These are phyloP conservation scores for Ligdia adustata DNA, from an alignment of 2,888 invertebrate genomes.

Conservation along the genomic window DNA sequence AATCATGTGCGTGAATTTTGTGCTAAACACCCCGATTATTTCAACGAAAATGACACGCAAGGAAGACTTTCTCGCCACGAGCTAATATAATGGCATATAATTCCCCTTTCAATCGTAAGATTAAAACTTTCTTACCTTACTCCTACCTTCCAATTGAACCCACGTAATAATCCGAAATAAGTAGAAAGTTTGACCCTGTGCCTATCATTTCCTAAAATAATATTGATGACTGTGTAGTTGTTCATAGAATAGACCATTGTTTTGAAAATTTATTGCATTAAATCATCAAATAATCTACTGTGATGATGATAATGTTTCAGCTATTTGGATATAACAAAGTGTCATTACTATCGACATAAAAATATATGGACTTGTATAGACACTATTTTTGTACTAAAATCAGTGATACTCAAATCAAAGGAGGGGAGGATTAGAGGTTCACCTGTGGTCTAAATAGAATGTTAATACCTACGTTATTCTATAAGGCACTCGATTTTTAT, in stretches of 20 bases:
- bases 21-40: too few species aligned
- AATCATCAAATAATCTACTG: conserved; percentile 4
- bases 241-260: conserved; percentile 22
- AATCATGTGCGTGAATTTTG: neutral
- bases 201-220: conserved; percentile 18
- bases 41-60: conserved; percentile 1
- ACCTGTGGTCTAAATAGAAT: too few species aligned
- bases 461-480: too few species aligned
- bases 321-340: too few species aligned
- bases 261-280: conserved; percentile 4
- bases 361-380: too few species aligned
- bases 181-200: conserved; percentile 45
- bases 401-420: too few species aligned
- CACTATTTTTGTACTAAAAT: too few species aligned
- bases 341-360: too few species aligned
- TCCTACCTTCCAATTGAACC: conserved; percentile 21
- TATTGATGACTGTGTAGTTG: conserved; percentile 9
- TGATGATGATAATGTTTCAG: neutral
- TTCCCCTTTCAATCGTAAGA: conserved; percentile 41
- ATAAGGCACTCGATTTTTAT: too few species aligned
- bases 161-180: conserved; percentile 37
- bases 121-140: conserved; percentile 41
- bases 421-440: too few species aligned
- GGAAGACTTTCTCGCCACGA: conserved; percentile 12
- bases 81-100: conserved; percentile 33